Conservation (phyloP, 2,113 vertebrate genomes). For the Ameiurus melas region DNA sequence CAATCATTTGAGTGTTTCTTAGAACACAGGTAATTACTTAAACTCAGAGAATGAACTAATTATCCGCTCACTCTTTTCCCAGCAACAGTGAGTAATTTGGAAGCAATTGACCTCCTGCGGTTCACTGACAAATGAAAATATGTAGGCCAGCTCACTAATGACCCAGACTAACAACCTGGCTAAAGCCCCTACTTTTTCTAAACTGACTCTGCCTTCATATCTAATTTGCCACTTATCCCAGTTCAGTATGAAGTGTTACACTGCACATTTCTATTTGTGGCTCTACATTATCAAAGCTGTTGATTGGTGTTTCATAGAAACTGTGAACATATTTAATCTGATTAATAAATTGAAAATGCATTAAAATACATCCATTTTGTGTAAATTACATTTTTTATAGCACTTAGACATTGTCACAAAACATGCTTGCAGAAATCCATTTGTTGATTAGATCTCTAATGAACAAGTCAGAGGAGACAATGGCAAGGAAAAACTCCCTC, state of each 20-base stretch:
- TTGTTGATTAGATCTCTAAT: background rate
- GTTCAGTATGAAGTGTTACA: slow-evolving; percentile 60
- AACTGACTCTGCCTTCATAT: slow-evolving; percentile 63
- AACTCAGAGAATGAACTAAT: slow-evolving; percentile 57
- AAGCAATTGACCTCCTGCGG: slow-evolving; percentile 59
- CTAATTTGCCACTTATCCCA: slow-evolving; percentile 65
- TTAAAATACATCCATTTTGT: background rate
- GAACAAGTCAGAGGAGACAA: background rate
- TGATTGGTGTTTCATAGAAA: background rate
- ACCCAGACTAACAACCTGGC: slow-evolving; percentile 50
- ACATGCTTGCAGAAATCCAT: background rate
- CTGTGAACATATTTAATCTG: background rate
- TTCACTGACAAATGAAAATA: slow-evolving; percentile 58
- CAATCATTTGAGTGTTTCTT: slow-evolving; percentile 50
- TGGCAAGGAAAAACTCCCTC: background rate
- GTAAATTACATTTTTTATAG: background rate
- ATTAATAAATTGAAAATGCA: background rate
- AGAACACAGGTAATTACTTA: slow-evolving; percentile 55
- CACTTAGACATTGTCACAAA: background rate
- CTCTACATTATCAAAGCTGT: background rate
- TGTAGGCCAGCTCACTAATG: slow-evolving; percentile 53
- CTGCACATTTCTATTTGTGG: slow-evolving; percentile 43
- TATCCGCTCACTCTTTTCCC: slow-evolving; percentile 61
- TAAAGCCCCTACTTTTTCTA: slow-evolving; percentile 46
- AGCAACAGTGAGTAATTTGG: slow-evolving; percentile 57